Evolutionary conservation across 2,888 invertebrate genomes (phyloP).

Genomic region (Frankliniella intonsa): DNA sequence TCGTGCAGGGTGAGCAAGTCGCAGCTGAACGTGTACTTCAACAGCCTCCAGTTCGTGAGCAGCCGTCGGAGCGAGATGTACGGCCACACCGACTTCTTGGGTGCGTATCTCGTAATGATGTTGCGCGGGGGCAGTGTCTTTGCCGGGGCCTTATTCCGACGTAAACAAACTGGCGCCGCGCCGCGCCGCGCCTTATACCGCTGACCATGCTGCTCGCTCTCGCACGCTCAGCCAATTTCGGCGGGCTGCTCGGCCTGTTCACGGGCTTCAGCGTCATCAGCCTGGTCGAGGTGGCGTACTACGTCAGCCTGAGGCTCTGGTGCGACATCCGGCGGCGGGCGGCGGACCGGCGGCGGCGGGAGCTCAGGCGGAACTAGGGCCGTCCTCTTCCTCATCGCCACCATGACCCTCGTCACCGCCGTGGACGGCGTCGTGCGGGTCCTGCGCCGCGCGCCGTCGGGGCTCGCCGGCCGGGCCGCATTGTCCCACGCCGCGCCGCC

Average conservation of each 20-base stretch:
- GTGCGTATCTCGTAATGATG: conserved; percentile 42
- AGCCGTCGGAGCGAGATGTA: conserved; percentile 63
- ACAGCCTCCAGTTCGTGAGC: conserved; percentile 65
- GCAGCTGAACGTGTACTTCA: conserved; percentile 64
- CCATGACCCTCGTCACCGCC: too few relatives aligned
- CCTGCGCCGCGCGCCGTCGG: too few relatives aligned
- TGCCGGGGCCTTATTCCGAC: neutral
- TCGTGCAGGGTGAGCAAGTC: conserved; percentile 52
- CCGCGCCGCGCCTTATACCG: neutral
- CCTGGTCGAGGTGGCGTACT: conserved; percentile 54
- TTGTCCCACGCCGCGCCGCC: too few relatives aligned
- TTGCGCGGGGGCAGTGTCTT: neutral
- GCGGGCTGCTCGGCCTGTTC: conserved; percentile 61
- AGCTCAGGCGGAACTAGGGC: too few relatives aligned
- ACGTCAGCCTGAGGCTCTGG: conserved; percentile 50
- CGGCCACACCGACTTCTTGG: conserved; percentile 63
- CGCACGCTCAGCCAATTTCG: conserved; percentile 54
- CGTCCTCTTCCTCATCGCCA: too few relatives aligned
- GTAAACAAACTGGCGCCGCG: neutral
- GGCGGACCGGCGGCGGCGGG: neutral
- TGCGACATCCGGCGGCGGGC: conserved; percentile 42
- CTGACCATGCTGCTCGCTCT: neutral
- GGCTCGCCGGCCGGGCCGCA: too few relatives aligned
- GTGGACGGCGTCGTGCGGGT: too few relatives aligned
- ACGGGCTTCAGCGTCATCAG: conserved; percentile 62